These are phyloP conservation scores for Acronicta leporina DNA, from an alignment of 2,888 invertebrate species.

Conservation along the genomic window DNA sequence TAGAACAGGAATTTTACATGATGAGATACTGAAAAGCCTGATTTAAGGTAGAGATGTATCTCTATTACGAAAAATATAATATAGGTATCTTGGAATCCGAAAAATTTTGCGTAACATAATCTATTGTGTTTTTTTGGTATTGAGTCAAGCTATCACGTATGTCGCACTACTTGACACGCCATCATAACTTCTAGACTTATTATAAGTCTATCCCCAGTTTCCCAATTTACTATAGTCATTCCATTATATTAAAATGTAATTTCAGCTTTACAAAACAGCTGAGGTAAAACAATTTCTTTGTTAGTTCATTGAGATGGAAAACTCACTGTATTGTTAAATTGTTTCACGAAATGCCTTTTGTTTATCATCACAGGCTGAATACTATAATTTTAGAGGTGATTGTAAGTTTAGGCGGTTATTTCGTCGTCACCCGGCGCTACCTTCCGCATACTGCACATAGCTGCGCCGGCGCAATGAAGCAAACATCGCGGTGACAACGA, in stretches of 20 bases:
- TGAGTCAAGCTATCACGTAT: no score
- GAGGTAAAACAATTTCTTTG: conserved; percentile 38
- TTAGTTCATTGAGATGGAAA: conserved; percentile 26
- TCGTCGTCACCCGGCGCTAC: conserved; percentile 43
- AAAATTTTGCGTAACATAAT: no score
- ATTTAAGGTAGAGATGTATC: no score
- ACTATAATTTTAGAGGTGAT: conserved; percentile 57
- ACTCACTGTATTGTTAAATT: conserved; percentile 36
- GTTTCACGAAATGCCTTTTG: conserved; percentile 45
- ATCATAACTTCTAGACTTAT: no score
- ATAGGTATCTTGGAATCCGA: no score
- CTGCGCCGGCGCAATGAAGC: conserved; percentile 64
- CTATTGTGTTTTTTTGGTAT: no score
- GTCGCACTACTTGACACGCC: no score
- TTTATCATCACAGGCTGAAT: conserved; percentile 34
- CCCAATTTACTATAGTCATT: neutral
- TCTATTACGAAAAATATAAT: no score
- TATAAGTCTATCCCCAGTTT: neutral
- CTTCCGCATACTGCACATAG: conserved; percentile 80
- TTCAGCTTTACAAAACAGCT: conserved; percentile 33
- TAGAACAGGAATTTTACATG: no score
- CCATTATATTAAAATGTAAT: conserved; percentile 19
- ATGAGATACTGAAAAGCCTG: no score
- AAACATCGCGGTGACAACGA: conserved; percentile 55
- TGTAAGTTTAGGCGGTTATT: conserved; percentile 55